phyloP scores from a whole-genome alignment of 2,797 vertebrate genomes.

The Aselliscus stoliczkanus region DNA sequence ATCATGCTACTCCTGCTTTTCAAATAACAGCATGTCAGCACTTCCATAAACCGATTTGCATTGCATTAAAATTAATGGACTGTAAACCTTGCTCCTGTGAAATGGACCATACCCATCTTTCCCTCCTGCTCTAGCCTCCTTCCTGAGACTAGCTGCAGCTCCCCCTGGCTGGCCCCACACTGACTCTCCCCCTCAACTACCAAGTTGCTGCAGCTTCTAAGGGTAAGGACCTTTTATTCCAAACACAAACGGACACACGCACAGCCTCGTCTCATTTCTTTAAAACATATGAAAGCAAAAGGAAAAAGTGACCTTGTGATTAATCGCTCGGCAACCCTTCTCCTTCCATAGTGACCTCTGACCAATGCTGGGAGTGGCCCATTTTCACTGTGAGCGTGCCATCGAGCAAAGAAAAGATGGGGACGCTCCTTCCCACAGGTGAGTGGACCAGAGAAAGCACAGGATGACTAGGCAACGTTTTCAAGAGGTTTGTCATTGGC shows the following conservation, averaged over 20 bases:
- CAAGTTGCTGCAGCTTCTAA: not conserved
- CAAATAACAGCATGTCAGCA: conserved; percentile 60
- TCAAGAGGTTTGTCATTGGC: not conserved
- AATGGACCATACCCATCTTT: not conserved
- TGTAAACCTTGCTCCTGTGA: conserved; percentile 57
- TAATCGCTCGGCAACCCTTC: not conserved
- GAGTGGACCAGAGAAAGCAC: not conserved
- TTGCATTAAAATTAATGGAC: conserved; percentile 63
- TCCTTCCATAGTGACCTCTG: not conserved
- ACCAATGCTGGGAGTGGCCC: not conserved
- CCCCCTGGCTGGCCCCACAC: not conserved
- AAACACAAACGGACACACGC: not conserved
- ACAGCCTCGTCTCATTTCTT: not conserved
- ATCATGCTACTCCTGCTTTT: conserved; percentile 45
- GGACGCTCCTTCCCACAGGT: not conserved
- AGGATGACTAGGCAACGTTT: not conserved
- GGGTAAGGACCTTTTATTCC: not conserved
- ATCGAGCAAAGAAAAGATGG: not conserved
- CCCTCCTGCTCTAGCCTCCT: not conserved
- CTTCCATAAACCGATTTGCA: conserved; percentile 70
- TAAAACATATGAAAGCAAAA: not conserved
- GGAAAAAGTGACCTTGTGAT: not conserved
- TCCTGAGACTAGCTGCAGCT: not conserved
- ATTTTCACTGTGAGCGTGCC: not conserved
- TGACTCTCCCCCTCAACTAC: not conserved